Evolutionary conservation across 2,888 invertebrate species (phyloP).

Genomic region (Archaeoteleia sp.): DNA sequence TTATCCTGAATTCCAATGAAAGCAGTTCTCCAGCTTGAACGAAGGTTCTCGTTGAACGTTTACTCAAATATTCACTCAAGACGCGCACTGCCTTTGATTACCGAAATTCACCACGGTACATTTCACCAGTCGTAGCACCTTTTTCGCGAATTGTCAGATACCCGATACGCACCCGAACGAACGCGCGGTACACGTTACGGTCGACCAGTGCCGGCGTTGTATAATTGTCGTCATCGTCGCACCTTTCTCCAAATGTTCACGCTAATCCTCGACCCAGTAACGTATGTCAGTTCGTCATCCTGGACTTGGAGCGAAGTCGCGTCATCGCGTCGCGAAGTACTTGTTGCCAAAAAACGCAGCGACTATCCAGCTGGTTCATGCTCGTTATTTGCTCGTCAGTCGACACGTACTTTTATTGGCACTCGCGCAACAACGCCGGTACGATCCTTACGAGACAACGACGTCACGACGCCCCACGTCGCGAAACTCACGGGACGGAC

Average conservation of each 20-base stretch:
- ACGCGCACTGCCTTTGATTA: constrained; percentile 28
- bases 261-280: no score
- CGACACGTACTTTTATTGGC: neutral
- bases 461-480: constrained; percentile 57
- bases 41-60: constrained; percentile 59
- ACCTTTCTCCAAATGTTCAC: no score
- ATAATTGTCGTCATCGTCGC: constrained; percentile 12
- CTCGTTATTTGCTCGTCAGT: no score
- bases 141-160: no score
- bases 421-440: constrained; percentile 32
- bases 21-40: constrained; percentile 71
- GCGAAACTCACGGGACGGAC: constrained; percentile 70
- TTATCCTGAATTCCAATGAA: constrained; percentile 73
- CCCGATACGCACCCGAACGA: no score
- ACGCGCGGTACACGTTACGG: no score
- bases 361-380: constrained; percentile 6
- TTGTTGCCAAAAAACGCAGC: constrained; percentile 30
- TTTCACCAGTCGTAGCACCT: no score
- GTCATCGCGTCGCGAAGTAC: constrained; percentile 6
- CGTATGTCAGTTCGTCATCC: constrained; percentile 1
- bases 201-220: no score
- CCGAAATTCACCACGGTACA: no score
- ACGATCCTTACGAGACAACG: constrained; percentile 22
- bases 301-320: neutral
- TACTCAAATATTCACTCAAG: constrained; percentile 11